A percentile compares a stretch with the other conserved stretches of the same genome.
phyloP scores from a whole-genome alignment of 1,140 invertebrate species.

The Philotrypesis tridentata region DNA sequence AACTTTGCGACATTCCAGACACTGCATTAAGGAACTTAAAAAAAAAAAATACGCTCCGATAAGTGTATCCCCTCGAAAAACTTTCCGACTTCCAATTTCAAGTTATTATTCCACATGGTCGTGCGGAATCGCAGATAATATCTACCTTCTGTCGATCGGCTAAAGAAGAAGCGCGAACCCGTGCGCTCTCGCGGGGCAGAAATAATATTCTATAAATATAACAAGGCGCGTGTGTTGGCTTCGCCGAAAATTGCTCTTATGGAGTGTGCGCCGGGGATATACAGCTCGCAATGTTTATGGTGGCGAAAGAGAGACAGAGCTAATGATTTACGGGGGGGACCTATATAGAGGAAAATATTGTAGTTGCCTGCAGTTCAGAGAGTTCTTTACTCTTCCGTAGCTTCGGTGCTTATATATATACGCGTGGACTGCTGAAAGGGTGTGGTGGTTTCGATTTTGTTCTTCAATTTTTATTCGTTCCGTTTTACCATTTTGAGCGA shows the following conservation, averaged over 20 bases:
- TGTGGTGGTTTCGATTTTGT: too few relatives aligned
- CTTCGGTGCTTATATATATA: not conserved
- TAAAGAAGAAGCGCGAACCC: not conserved
- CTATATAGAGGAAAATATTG: not conserved
- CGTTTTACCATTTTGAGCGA: too few relatives aligned
- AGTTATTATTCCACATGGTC: too few relatives aligned
- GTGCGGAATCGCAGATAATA: too few relatives aligned
- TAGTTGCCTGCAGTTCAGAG: not conserved
- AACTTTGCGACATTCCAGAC: too few relatives aligned
- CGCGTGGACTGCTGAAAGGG: too few relatives aligned
- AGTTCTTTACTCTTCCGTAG: not conserved
- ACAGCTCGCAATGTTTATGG: not conserved
- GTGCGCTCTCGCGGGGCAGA: not conserved
- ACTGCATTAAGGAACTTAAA: too few relatives aligned
- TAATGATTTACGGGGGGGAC: not conserved
- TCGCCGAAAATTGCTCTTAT: not conserved
- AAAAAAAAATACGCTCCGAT: too few relatives aligned
- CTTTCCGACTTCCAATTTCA: too few relatives aligned
- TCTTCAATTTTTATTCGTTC: too few relatives aligned
- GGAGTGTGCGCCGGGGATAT: not conserved
- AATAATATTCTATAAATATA: not conserved
- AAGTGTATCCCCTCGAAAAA: too few relatives aligned
- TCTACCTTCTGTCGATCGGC: not conserved
- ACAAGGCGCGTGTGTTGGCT: not conserved
- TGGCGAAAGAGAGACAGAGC: not conserved